Conservation (phyloP, 2,888 invertebrate genomes). For the Chromoteleia sp. region DNA sequence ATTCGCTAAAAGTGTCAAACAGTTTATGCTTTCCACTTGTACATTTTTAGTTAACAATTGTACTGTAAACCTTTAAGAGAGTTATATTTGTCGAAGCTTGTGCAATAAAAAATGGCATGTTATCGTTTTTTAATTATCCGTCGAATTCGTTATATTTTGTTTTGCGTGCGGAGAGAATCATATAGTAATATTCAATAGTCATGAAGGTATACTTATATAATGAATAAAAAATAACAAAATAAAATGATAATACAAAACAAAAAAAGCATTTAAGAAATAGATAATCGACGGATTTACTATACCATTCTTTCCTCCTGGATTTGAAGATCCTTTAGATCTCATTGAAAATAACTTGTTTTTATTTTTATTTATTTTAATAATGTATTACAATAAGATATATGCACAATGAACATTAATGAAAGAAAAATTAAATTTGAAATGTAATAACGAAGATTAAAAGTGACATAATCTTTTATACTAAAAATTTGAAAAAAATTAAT, state of each 20-base stretch:
- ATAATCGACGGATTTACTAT: constrained; percentile 43
- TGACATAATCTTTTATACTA: no score
- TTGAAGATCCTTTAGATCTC: constrained; percentile 48
- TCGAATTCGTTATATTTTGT: constrained; percentile 63
- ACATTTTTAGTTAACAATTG: constrained; percentile 36
- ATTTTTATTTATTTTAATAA: no score
- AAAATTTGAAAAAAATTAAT: no score
- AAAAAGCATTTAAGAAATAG: neutral
- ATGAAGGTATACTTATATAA: constrained; percentile 40
- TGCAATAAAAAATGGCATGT: constrained; percentile 77
- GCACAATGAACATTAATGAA: no score
- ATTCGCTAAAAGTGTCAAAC: constrained; percentile 34
- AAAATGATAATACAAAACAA: constrained; percentile 27
- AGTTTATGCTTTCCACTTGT: constrained; percentile 57
- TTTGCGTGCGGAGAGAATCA: constrained; percentile 62
- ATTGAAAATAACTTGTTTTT: constrained; percentile 23
- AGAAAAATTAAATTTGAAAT: no score
- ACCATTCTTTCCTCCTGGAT: constrained; percentile 62
- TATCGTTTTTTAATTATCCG: constrained; percentile 63
- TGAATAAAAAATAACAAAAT: constrained; percentile 23
- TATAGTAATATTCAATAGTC: constrained; percentile 65
- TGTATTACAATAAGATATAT: no score
- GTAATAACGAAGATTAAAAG: no score
- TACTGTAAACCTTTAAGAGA: constrained; percentile 48
- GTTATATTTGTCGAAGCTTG: constrained; percentile 75